A percentile compares a stretch with the other conserved stretches of the same genome.
Conservation (phyloP, 1,140 invertebrate species). For the Pogonomyrmex californicus region DNA sequence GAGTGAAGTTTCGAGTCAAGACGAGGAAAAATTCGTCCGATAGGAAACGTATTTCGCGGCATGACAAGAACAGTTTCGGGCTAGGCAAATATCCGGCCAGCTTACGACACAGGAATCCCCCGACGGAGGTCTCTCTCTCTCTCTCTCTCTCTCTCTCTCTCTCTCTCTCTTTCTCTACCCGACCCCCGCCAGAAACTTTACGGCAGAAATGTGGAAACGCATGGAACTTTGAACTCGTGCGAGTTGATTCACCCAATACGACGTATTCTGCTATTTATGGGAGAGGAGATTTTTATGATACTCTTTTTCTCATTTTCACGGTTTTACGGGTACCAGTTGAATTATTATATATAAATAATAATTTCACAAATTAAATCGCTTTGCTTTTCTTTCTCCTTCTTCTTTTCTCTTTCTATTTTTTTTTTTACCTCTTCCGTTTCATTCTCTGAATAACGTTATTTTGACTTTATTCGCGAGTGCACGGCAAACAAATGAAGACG, state of each 20-base stretch:
- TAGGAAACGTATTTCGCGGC: conserved; percentile 49
- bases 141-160: too few relatives aligned
- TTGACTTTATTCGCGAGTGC: background rate
- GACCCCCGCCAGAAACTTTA: conserved; percentile 43
- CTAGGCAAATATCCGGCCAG: conserved; percentile 47
- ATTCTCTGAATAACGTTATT: conserved; percentile 11
- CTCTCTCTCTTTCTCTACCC: background rate
- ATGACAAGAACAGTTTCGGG: conserved; percentile 54
- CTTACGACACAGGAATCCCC: conserved; percentile 29
- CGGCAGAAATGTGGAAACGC: conserved; percentile 48
- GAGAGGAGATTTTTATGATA: background rate
- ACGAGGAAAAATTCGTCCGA: conserved; percentile 50
- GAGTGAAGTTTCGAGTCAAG: conserved; percentile 49
- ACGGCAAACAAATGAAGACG: conserved; percentile 23
- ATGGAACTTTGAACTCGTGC: conserved; percentile 41
- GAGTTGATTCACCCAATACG: conserved; percentile 44
- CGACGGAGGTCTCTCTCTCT: conserved; percentile 5
- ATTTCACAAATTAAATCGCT: background rate
- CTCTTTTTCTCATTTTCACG: background rate
- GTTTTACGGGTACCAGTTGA: background rate
- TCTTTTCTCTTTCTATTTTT: background rate
- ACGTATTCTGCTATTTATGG: conserved; percentile 15
- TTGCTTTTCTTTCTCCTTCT: background rate
- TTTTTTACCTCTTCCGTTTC: background rate
- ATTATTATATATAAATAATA: conserved; percentile 22